These are phyloP conservation scores for Procavia capensis DNA, from an alignment of 2,113 vertebrate genomes.

Conservation along the genomic window DNA sequence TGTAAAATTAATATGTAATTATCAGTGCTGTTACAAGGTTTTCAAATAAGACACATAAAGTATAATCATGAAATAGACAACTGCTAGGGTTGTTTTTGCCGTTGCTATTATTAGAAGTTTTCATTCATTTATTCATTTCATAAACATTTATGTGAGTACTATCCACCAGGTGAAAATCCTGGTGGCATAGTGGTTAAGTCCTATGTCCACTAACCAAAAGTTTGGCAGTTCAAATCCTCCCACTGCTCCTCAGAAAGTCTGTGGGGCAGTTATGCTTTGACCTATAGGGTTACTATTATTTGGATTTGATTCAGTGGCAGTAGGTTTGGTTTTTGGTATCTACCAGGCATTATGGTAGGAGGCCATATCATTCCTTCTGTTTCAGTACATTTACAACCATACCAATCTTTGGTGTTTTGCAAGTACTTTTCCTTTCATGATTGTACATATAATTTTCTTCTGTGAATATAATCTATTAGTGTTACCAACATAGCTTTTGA, in stretches of 20 bases:
- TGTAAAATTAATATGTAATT: background rate
- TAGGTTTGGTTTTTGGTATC: no score
- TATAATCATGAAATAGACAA: background rate
- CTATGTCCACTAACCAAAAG: no score
- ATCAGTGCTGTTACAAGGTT: background rate
- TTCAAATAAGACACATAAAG: background rate
- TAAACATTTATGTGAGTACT: background rate
- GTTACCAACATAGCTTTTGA: background rate
- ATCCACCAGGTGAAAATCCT: no score
- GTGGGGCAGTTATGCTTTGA: no score
- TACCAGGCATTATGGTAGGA: no score
- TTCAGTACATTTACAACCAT: background rate
- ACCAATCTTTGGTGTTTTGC: background rate
- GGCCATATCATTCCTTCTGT: rapidly evolving
- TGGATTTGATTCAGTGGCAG: no score
- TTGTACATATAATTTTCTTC: background rate
- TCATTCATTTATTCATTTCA: background rate
- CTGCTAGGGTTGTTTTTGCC: background rate
- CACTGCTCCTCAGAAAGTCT: no score
- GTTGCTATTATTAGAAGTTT: background rate
- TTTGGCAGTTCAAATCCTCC: no score
- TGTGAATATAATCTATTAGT: background rate
- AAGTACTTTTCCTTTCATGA: background rate
- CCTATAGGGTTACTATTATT: no score
- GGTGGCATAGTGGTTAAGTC: no score